These are phyloP conservation scores for Dicaeum eximium DNA, from an alignment of 2,113 vertebrate genomes.

Conservation along the genomic window DNA sequence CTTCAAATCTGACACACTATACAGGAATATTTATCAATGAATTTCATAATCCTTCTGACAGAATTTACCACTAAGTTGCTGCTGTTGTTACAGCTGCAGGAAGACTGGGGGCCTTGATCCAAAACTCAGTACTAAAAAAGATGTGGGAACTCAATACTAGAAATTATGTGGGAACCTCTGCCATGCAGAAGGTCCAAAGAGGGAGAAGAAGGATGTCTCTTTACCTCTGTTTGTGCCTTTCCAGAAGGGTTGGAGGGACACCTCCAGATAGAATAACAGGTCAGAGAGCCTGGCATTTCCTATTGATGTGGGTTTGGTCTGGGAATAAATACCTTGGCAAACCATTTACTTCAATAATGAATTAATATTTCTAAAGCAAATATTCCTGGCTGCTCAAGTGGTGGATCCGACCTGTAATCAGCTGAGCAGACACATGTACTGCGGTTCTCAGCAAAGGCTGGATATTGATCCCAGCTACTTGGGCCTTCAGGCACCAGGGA, in stretches of 20 bases:
- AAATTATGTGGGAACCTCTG: constrained; percentile 19
- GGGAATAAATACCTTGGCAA: background rate
- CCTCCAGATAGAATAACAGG: background rate
- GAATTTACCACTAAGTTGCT: constrained; percentile 51
- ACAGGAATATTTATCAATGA: constrained; percentile 42
- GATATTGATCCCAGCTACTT: background rate
- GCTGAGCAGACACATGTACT: background rate
- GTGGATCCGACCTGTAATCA: background rate
- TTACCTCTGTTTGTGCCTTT: background rate
- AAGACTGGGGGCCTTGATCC: constrained; percentile 29
- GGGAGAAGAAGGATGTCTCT: background rate
- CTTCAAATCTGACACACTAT: background rate
- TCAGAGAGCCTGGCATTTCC: background rate
- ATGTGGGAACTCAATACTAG: constrained; percentile 31
- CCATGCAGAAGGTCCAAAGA: background rate
- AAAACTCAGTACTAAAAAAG: constrained; percentile 36
- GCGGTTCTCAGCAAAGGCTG: background rate
- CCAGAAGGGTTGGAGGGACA: background rate
- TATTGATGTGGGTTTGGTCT: background rate
- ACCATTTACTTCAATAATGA: background rate
- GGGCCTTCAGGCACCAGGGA: background rate
- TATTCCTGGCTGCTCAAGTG: background rate
- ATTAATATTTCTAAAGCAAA: background rate
- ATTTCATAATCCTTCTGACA: constrained; percentile 59
- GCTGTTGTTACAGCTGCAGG: constrained; percentile 66